Evolutionary conservation across 2,797 vertebrate species (phyloP).

Genomic region (Bradypodion pumilum): DNA sequence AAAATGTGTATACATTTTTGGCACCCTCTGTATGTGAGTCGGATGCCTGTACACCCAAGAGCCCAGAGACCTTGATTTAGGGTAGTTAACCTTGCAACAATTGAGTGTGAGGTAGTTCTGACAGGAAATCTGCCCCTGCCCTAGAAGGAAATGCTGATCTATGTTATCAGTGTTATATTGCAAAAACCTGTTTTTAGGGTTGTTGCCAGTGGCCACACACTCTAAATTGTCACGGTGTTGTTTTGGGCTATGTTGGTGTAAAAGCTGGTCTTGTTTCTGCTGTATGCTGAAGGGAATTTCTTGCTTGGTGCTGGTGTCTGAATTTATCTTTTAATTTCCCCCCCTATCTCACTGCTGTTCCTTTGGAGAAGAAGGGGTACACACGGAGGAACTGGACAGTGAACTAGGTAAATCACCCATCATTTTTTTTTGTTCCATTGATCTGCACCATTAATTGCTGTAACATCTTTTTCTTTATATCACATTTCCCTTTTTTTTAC

Average conservation of each 20-base stretch:
- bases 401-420: constrained; percentile 90
- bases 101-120: neutral
- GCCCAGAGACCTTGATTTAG: neutral
- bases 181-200: constrained; percentile 51
- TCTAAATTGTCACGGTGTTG: constrained; percentile 51
- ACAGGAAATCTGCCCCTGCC: neutral
- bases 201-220: constrained; percentile 57
- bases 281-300: constrained; percentile 74
- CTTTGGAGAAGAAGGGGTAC: constrained; percentile 96
- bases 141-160: constrained; percentile 22
- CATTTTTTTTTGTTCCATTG: constrained; percentile 64
- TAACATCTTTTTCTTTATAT: constrained; percentile 62
- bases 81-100: neutral
- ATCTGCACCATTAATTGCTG: constrained; percentile 61
- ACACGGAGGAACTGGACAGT: constrained; percentile 99
- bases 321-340: constrained; percentile 82
- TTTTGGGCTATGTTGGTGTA: constrained; percentile 62
- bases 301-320: constrained; percentile 82
- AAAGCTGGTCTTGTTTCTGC: constrained; percentile 59
- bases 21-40: neutral
- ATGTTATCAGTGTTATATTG: constrained; percentile 48
- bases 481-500: constrained; percentile 32
- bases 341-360: constrained; percentile 72
- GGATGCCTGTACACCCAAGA: neutral
- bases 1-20: too few species aligned